Evolutionary conservation across 2,888 invertebrate genomes (phyloP), one percentile per base, ranked within the genome.

Genomic region (Tholera decimalis): DNA sequence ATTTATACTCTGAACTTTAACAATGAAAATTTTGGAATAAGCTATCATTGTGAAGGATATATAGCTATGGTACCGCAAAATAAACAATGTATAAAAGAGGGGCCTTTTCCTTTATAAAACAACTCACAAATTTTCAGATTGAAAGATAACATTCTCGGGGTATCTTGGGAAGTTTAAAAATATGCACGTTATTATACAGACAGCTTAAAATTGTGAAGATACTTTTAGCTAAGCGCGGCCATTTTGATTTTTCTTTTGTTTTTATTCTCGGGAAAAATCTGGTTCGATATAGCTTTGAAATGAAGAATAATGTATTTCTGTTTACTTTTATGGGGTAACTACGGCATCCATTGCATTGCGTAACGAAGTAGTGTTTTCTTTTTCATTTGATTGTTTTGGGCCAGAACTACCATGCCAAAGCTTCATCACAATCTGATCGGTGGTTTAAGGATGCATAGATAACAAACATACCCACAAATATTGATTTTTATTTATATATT

Each of bases 11-110:
- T 33, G 58, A 70, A 82, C 71, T 86, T 88, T 86, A 87, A 84
- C 85, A 86, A 88, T 89, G 86, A 85, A 89, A 89, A 89, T 89
- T 88, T 83, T 74, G 79, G 85, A 86, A 83, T 88, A 89, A 85
- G 86, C 86, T 85, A 86, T 87, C 83, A 85, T 86, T 87, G 84
- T 82, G 73, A 41, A 43, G 26, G 26, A n/a, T 51, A 72, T 53
- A 79, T 74, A 81, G 78, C 72, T 75, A 57, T 71, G 66, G 61
- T 67, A 77, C 76, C 68, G 68, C 79, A 85, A 85, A 82, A 84
- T 83, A 87, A 88, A 88, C 84, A 87, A 82, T 69, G 76, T 74
- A 79, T 79, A 78, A 82, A 86, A 85, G 83, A 76, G 70, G 68
- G 60, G 73, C 67, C 84, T 79, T 81, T 82, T 81, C 76, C 73